These are phyloP conservation scores for Tetragonula clypearis DNA, from an alignment of 1,140 invertebrate genomes.

Conservation along the genomic window DNA sequence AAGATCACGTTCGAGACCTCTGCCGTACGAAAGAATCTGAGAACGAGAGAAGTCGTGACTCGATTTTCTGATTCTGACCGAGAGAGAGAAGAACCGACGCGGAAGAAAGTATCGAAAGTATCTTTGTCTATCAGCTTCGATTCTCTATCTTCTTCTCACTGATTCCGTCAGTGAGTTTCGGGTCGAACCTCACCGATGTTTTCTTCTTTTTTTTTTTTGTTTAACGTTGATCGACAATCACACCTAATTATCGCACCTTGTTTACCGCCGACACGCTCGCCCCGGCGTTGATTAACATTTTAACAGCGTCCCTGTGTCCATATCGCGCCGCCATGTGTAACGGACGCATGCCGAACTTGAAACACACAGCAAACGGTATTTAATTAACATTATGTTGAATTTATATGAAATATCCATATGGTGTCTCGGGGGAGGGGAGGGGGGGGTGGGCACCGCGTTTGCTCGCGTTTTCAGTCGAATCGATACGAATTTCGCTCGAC, in stretches of 20 bases:
- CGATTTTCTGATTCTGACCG: neutral
- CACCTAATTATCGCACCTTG: conserved; percentile 83
- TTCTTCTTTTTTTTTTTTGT: too few species aligned
- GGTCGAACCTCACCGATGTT: too few species aligned
- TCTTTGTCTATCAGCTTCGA: neutral
- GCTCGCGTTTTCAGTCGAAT: neutral
- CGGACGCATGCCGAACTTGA: conserved; percentile 91
- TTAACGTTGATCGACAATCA: neutral
- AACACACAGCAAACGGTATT: conserved; percentile 24
- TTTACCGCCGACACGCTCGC: conserved; percentile 88
- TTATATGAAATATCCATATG: neutral
- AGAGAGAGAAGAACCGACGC: too few species aligned
- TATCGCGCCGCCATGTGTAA: conserved; percentile 92
- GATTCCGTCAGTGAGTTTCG: neutral
- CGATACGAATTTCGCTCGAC: neutral
- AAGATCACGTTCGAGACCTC: neutral
- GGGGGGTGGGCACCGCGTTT: neutral
- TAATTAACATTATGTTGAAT: neutral
- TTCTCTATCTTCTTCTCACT: neutral
- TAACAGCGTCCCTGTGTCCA: conserved; percentile 88
- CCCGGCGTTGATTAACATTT: conserved; percentile 88
- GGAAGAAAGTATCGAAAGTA: neutral
- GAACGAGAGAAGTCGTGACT: neutral
- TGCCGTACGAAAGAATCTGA: neutral
- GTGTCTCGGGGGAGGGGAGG: too few species aligned